These are phyloP conservation scores for Tanytarsus gracilentus DNA, from an alignment of 2,888 invertebrate species.

Conservation along the genomic window DNA sequence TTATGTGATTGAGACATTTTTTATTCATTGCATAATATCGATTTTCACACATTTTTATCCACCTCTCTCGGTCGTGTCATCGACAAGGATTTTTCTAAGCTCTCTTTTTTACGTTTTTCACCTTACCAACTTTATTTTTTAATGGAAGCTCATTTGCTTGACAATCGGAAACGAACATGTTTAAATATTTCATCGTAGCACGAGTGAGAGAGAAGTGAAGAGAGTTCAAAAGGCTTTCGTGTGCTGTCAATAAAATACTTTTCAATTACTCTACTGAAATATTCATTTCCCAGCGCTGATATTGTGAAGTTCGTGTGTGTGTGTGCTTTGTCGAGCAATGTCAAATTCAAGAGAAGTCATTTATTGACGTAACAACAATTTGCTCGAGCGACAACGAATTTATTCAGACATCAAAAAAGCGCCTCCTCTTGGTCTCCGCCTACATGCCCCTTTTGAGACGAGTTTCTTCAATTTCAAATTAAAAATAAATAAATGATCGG, in stretches of 20 bases:
- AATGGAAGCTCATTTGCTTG: neutral
- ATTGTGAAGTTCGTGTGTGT: too few relatives aligned
- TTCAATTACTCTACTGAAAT: constrained; percentile 8
- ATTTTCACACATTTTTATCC: constrained; percentile 1
- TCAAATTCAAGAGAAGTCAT: too few relatives aligned
- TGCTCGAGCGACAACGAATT: too few relatives aligned
- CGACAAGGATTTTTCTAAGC: neutral
- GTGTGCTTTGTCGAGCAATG: too few relatives aligned
- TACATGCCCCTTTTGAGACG: too few relatives aligned
- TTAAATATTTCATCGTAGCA: neutral
- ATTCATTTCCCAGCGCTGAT: neutral
- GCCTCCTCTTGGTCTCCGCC: neutral
- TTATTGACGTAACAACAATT: too few relatives aligned
- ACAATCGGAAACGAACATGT: neutral
- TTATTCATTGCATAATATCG: constrained; percentile 18
- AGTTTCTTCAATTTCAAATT: too few relatives aligned
- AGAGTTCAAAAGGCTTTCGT: too few relatives aligned
- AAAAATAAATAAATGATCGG: too few relatives aligned
- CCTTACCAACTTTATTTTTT: neutral
- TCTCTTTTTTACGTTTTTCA: neutral
- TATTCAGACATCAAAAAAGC: too few relatives aligned
- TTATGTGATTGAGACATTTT: constrained; percentile 17
- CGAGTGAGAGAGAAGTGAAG: too few relatives aligned
- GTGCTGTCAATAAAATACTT: constrained; percentile 6
- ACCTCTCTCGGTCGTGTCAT: neutral